Conservation (phyloP, 2,797 vertebrate genomes). For the Anas bahamensis region DNA sequence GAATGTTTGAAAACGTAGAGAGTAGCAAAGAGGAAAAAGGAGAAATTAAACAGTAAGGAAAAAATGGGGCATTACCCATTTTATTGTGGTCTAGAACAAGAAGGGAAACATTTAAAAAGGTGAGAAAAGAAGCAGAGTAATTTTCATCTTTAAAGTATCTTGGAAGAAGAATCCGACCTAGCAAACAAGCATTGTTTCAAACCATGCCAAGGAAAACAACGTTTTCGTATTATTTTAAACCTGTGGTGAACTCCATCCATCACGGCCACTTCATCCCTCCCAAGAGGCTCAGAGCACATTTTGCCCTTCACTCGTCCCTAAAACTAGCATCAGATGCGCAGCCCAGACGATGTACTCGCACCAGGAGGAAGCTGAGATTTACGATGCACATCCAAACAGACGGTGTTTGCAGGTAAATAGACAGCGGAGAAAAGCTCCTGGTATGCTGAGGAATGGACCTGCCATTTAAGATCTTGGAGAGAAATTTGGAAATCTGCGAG, state of each 20-base stretch:
- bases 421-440: not conserved
- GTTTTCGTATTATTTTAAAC: not conserved
- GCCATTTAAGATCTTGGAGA: conserved; percentile 42
- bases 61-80: conserved; percentile 60
- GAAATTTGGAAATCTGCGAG: not conserved
- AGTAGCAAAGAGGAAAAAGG: conserved; percentile 9
- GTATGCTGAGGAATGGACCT: conserved; percentile 51
- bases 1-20: not conserved
- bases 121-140: conserved; percentile 27
- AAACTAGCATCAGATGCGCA: not conserved
- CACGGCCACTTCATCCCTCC: not conserved
- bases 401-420: not conserved
- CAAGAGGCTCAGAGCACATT: not conserved
- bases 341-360: not conserved
- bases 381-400: conserved; percentile 4
- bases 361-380: conserved; percentile 16
- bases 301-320: not conserved
- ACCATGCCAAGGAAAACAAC: conserved; percentile 3
- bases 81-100: conserved; percentile 54
- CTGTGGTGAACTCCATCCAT: not conserved
- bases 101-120: conserved; percentile 29
- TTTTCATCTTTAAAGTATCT: conserved; percentile 21
- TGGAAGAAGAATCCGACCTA: not conserved
- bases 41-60: conserved; percentile 46
- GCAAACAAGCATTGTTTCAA: conserved; percentile 17